Conservation (phyloP, 2,888 invertebrate genomes). For the Chymomyza amoena region DNA sequence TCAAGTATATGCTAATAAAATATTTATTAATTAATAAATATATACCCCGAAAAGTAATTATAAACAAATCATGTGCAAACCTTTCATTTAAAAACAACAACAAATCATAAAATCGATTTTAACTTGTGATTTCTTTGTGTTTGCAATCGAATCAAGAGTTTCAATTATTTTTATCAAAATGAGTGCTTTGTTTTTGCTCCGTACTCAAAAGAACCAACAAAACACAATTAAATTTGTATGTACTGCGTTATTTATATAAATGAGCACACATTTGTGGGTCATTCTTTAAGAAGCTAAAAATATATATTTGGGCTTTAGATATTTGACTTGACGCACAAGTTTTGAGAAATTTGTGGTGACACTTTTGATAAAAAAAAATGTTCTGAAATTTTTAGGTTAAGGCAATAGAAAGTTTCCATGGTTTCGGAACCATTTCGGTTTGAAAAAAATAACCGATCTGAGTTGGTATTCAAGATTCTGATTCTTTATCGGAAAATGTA, state of each 20-base stretch:
- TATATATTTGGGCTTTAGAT: not conserved
- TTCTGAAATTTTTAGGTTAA: too few species aligned
- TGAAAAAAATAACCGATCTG: too few species aligned
- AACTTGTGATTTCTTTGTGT: conserved; percentile 6
- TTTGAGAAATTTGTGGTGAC: too few species aligned
- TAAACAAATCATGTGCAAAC: conserved; percentile 18
- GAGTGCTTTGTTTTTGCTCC: not conserved
- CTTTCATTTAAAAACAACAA: not conserved
- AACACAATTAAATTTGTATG: not conserved
- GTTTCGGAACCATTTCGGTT: too few species aligned
- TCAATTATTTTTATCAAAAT: conserved; percentile 2
- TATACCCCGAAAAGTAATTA: not conserved
- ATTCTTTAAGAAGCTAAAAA: not conserved
- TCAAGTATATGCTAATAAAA: conserved; percentile 30
- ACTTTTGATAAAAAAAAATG: too few species aligned
- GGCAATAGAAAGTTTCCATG: too few species aligned
- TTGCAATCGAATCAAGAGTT: conserved; percentile 34
- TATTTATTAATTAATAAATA: conserved; percentile 27
- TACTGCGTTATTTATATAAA: not conserved
- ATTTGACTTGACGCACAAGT: too few species aligned
- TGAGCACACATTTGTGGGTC: not conserved
- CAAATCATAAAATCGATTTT: not conserved
- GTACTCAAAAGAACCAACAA: not conserved
- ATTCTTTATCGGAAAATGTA: too few species aligned
- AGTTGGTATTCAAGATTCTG: too few species aligned